These are phyloP conservation scores for Taenioides sp. DNA, from an alignment of 2,797 vertebrate genomes.

Conservation along the genomic window DNA sequence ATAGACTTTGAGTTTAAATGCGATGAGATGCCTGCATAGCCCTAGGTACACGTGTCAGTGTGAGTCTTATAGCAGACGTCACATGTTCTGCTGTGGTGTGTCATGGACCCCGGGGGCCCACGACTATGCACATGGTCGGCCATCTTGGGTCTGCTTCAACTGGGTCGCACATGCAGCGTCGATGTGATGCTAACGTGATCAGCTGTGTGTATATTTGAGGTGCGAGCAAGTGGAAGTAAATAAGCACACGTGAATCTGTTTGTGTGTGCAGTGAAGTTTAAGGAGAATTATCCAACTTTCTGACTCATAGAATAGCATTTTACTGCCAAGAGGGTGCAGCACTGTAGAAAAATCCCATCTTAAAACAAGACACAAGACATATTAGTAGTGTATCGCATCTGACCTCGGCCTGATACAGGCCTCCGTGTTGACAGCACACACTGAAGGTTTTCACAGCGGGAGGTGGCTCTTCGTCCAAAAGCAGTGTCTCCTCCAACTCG, in stretches of 20 bases:
- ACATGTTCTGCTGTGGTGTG: slow-evolving; percentile 37
- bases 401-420: slow-evolving; percentile 86
- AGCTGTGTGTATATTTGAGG: slow-evolving; percentile 9
- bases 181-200: slow-evolving; percentile 21
- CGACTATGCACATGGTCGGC: slow-evolving; percentile 21
- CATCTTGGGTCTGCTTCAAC: slow-evolving; percentile 33
- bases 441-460: slow-evolving; percentile 84
- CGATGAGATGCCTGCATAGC: neutral
- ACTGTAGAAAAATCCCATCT: neutral
- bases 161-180: slow-evolving; percentile 51
- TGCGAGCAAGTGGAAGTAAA: neutral
- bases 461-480: slow-evolving; percentile 82
- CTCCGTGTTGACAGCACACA: slow-evolving; percentile 89
- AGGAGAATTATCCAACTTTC: neutral
- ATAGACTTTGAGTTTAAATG: neutral
- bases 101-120: slow-evolving; percentile 40
- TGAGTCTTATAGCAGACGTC: slow-evolving; percentile 24
- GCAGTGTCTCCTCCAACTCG: slow-evolving; percentile 91
- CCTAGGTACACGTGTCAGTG: slow-evolving; percentile 23
- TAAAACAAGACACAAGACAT: neutral
- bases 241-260: neutral
- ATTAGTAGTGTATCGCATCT: slow-evolving; percentile 41
- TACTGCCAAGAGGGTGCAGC: neutral
- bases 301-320: neutral
- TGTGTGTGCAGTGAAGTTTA: neutral